A percentile compares a stretch with the other conserved stretches of the same genome.
Evolutionary conservation across 1,140 invertebrate species (phyloP).

Genomic region (Tetramorium simillimum): DNA sequence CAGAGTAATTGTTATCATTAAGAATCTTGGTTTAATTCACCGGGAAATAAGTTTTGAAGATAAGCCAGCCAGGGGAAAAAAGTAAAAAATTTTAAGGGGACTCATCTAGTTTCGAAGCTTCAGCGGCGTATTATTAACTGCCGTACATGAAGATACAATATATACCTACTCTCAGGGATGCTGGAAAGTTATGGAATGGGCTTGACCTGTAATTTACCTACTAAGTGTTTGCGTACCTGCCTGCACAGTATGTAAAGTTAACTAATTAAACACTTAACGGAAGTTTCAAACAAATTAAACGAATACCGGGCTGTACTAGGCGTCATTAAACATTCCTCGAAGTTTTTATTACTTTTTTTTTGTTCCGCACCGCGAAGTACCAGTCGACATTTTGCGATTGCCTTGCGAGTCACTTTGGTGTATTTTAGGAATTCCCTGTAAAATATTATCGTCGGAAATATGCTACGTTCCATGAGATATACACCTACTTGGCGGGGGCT

Average conservation of each 20-base stretch:
- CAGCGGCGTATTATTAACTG: constrained; percentile 71
- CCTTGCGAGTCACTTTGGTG: constrained; percentile 8
- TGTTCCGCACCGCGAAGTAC: constrained; percentile 21
- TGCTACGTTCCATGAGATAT: constrained; percentile 30
- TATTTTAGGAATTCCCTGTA: constrained; percentile 48
- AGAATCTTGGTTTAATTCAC: background rate
- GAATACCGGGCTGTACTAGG: constrained; percentile 68
- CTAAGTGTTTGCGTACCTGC: constrained; percentile 80
- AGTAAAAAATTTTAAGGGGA: constrained; percentile 61
- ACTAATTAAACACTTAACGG: constrained; percentile 82
- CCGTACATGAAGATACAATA: constrained; percentile 70
- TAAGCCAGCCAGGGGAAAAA: background rate
- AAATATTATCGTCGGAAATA: constrained; percentile 55
- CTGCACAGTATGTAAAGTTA: constrained; percentile 78
- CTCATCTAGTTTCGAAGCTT: constrained; percentile 33
- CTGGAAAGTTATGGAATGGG: constrained; percentile 80
- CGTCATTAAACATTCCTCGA: constrained; percentile 72
- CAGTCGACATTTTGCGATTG: constrained; percentile 41
- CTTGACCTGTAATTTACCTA: constrained; percentile 81
- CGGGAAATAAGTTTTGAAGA: background rate
- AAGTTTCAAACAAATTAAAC: constrained; percentile 80
- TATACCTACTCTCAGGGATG: constrained; percentile 73
- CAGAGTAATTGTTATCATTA: background rate
- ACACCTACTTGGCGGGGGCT: background rate
- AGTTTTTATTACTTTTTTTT: constrained; percentile 73